Conservation (phyloP, 2,113 vertebrate genomes). For the Anolis carolinensis region DNA sequence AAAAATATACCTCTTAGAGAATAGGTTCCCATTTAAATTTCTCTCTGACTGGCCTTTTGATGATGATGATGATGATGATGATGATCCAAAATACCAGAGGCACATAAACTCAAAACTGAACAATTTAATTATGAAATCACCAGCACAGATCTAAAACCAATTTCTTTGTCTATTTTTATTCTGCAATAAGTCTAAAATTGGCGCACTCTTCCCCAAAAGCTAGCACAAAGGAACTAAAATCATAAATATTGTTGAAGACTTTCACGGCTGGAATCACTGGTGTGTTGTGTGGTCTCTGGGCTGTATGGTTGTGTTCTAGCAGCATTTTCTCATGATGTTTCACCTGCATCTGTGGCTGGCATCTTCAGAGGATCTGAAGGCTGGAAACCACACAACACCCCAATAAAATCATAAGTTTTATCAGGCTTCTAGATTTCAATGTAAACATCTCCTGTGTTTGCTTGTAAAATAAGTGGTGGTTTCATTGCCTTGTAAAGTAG, state of each 20-base stretch:
- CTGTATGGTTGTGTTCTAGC: no score
- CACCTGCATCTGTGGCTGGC: no score
- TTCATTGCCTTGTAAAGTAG: constrained; percentile 9
- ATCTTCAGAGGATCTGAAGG: no score
- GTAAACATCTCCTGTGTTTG: neutral
- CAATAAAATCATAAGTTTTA: neutral
- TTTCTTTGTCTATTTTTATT: neutral
- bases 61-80: neutral
- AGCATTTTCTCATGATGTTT: no score
- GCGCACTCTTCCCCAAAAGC: no score
- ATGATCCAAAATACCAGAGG: neutral
- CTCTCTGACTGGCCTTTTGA: neutral
- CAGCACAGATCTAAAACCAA: neutral
- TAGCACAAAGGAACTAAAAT: no score
- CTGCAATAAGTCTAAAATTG: neutral
- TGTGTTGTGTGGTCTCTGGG: no score
- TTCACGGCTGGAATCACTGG: no score
- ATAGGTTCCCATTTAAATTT: no score
- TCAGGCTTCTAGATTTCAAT: neutral
- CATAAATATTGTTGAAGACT: no score
- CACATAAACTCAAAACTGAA: neutral
- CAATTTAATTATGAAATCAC: neutral
- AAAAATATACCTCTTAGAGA: no score
- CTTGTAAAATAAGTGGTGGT: neutral
- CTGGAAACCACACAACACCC: no score